Evolutionary conservation across 1,140 invertebrate species (phyloP), one percentile per base, ranked within the genome.

Genomic region (Drosophila erecta): DNA sequence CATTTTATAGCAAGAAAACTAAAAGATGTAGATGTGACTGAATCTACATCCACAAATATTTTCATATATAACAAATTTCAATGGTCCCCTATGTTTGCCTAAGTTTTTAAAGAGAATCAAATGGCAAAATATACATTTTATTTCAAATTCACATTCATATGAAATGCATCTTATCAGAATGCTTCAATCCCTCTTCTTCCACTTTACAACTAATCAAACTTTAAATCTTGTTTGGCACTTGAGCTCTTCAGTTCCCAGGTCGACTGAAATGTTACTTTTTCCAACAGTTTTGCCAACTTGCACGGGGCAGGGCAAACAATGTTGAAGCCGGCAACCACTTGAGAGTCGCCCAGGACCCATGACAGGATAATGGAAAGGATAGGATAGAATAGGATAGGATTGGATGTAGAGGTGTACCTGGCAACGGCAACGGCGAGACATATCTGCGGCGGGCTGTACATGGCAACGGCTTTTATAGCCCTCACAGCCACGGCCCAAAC

Each of bases 391-490:
- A 62, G 35, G 30, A 37, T 8, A n/a, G 38, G 41, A 37, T 22
- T 27, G 65, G 20, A 46, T 50, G 43, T 41, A 49, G 35, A 51
- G 67, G 67, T 61, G 10, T 44, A 80, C 72, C 72, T 84, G 79
- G 73, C 84, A 84, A 80, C 79, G 79, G 33, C 66, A 72, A 22
- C 27, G 54, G 66, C 66, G 38, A 35, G 41, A 35, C 72, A 76
- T 75, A 71, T 76, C 61, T 72, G 67, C 54, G 76, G 50, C 69
- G 49, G 72, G 69, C 73, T 71, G 76, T 89, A 76, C 85, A 61
- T 84, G 84, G 76, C 76, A 84, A 85, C 85, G 79, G 75, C 85
- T 89, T 89, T 89, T 89, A 89, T 89, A 89, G 67, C 59, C 55
- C 50, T 43, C 35, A 41, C 30, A 27, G 24, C 37, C 27, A n/a